Conservation (phyloP, 2,888 invertebrate genomes). For the Cordilura impudica region DNA sequence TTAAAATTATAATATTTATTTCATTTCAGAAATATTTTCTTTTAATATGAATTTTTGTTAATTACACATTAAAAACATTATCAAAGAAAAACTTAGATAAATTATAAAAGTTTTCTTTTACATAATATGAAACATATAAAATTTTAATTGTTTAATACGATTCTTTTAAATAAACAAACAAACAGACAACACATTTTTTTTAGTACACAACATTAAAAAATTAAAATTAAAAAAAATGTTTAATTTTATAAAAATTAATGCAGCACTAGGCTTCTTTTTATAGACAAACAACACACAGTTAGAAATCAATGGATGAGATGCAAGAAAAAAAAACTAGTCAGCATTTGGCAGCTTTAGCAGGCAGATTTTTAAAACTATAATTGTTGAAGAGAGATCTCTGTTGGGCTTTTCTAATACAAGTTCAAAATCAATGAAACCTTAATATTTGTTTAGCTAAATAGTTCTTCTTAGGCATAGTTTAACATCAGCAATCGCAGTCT, state of each 20-base stretch:
- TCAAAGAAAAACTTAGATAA: background rate
- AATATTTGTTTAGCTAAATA: conserved; percentile 1
- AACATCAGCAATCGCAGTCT: conserved; percentile 67
- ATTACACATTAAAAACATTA: too few relatives aligned
- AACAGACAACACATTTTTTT: conserved; percentile 55
- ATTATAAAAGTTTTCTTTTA: background rate
- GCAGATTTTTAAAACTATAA: conserved; percentile 10
- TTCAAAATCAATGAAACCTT: conserved; percentile 44
- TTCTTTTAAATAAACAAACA: background rate
- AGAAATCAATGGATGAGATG: background rate
- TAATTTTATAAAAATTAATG: conserved; percentile 1
- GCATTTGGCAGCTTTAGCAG: conserved; percentile 47
- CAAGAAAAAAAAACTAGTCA: conserved; percentile 7
- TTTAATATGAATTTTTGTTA: too few relatives aligned
- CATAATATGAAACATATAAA: background rate
- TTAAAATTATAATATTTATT: background rate
- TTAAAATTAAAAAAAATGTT: background rate
- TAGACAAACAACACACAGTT: background rate
- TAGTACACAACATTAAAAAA: conserved; percentile 43
- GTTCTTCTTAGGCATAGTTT: conserved; percentile 8
- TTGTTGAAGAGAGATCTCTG: conserved; percentile 40
- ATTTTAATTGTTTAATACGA: background rate
- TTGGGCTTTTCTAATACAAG: background rate
- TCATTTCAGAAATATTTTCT: background rate
- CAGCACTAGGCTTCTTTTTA: background rate